Base-by-base conservation (phyloP, 2,888 invertebrate species). In the Himalopsyche anomala region DNA sequence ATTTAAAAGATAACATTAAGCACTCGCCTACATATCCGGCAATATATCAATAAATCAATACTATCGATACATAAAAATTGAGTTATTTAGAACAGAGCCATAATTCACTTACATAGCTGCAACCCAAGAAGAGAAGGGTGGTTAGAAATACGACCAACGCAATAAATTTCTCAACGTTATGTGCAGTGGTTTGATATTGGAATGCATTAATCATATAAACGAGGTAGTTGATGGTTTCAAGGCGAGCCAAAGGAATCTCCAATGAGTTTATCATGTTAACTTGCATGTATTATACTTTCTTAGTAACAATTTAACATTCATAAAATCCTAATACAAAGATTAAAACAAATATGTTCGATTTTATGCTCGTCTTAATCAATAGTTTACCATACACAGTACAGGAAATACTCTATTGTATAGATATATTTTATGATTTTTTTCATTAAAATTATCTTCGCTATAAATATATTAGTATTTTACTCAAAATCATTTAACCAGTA, bases 151-250 rank as follows among this genome's bases (percentile, higher is more conserved):
- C 38, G 74, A 74, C 36, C 15, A 74, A 74, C 74, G 74, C 74
- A 36, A 74, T 74, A 74, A 36, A 74, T 74, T 74, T 11, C 36
- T 74, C 28, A 38, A 74, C 74, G 74, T 36, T 74, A 74, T 74
- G 74, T 74, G 74, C 74, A 74, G 74, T 74, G 74, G 74, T 74
- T 74, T 74, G 74, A 74, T 74, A 74, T 74, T 74, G 74, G 74
- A 74, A 74, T 74, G 38, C 74, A 74, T 74, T 74, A 19, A 74
- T 74, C 74, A 74, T 74, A 38, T 74, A 74, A 74, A 74, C 74
- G 74, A 74, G 74, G 28, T 74, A 36, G 74, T 74, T 74, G 74
- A 74, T 74, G 74, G 36, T 38, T 74, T 74, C 74, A 38, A 74
- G 28, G 38, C 12, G 36, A 38, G 36, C 38, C 38, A 12, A 74